These are phyloP conservation scores for Heliothis subflexa DNA, from an alignment of 1,140 invertebrate genomes.

Conservation along the genomic window DNA sequence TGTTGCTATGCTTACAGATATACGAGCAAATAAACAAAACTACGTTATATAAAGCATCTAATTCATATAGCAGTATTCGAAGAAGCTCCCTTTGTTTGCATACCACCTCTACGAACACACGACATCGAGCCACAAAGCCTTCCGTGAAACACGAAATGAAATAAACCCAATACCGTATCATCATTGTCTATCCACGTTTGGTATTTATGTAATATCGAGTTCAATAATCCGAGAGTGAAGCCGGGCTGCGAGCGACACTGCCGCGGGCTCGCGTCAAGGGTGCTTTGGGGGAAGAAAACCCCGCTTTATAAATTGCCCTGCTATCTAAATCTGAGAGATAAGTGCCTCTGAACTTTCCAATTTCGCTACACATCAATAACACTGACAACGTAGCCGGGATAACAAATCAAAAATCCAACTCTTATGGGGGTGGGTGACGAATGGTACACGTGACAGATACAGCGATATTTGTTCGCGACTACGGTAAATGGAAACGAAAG, in stretches of 20 bases:
- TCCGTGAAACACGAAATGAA: constrained; percentile 43
- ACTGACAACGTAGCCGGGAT: constrained; percentile 73
- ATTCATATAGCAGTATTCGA: background rate
- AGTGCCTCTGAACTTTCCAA: constrained; percentile 84
- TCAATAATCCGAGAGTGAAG: constrained; percentile 40
- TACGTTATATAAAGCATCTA: background rate
- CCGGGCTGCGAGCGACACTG: constrained; percentile 35
- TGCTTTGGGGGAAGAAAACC: constrained; percentile 76
- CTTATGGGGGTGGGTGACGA: constrained; percentile 63
- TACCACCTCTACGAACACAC: constrained; percentile 9
- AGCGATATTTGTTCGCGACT: constrained; percentile 34
- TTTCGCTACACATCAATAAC: constrained; percentile 85
- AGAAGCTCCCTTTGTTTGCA: background rate
- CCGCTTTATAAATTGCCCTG: constrained; percentile 82
- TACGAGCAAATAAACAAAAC: too few species aligned
- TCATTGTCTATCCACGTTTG: constrained; percentile 42
- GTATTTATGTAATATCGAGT: constrained; percentile 47
- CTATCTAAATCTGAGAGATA: constrained; percentile 85
- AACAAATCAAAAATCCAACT: constrained; percentile 81
- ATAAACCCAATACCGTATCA: constrained; percentile 43
- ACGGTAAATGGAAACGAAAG: constrained; percentile 39
- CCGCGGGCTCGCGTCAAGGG: constrained; percentile 62
- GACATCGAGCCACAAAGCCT: constrained; percentile 17
- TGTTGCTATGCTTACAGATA: too few species aligned
- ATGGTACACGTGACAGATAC: constrained; percentile 54